A percentile compares a stretch with the other conserved stretches of the same genome.
These are phyloP conservation scores for Chaitophorus viminalis DNA, from an alignment of 2,888 invertebrate genomes.

Conservation along the genomic window DNA sequence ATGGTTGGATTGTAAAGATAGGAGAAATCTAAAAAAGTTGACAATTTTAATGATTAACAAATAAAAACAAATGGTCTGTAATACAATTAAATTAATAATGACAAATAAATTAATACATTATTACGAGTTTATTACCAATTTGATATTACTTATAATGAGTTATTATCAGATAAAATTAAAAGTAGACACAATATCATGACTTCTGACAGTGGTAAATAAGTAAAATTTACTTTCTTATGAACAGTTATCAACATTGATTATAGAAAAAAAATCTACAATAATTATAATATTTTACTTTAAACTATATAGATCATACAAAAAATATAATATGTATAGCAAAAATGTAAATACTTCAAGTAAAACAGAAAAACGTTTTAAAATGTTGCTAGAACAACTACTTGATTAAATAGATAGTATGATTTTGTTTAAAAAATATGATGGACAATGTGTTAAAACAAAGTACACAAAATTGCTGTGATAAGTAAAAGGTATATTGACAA, in stretches of 20 bases:
- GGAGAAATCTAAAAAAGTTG: too few species aligned
- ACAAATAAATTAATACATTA: conserved; percentile 55
- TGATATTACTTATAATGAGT: conserved; percentile 61
- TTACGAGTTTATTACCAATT: conserved; percentile 61
- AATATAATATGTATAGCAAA: conserved; percentile 60
- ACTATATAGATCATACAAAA: conserved; percentile 61
- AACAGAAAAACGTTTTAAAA: conserved; percentile 55
- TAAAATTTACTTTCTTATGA: conserved; percentile 38
- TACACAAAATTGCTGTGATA: conserved; percentile 57
- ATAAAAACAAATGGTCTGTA: background rate
- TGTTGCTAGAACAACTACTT: conserved; percentile 55
- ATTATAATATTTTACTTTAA: conserved; percentile 57
- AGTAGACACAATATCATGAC: conserved; percentile 56
- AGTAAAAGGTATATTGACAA: conserved; percentile 52
- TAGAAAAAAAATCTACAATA: conserved; percentile 57
- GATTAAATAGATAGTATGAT: conserved; percentile 56
- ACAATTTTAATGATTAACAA: background rate
- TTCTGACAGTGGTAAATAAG: conserved; percentile 50
- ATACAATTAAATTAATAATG: conserved; percentile 42
- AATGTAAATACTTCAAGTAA: conserved; percentile 56
- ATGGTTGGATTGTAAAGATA: background rate
- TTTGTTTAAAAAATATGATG: conserved; percentile 51
- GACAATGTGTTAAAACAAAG: conserved; percentile 51
- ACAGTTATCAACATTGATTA: conserved; percentile 41
- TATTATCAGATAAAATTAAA: conserved; percentile 62